phyloP scores from a whole-genome alignment of 2,888 invertebrate genomes.

The Noctua janthina region DNA sequence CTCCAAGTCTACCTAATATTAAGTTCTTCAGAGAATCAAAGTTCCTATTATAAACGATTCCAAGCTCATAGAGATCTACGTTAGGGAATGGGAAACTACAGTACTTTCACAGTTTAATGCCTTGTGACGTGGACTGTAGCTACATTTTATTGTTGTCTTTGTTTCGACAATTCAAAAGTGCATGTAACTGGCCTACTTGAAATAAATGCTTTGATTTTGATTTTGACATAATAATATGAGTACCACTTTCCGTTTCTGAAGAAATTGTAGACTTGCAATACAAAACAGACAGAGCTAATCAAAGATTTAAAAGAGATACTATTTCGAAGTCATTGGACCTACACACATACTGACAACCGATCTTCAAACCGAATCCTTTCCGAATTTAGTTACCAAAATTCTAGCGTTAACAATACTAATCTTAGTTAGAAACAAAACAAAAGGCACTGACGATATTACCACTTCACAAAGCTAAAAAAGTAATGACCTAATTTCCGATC shows the following conservation, averaged over 20 bases:
- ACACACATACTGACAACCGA: background rate
- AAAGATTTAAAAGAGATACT: background rate
- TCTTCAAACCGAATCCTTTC: too few species aligned
- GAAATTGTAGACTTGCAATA: background rate
- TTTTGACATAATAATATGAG: too few species aligned
- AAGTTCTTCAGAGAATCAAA: background rate
- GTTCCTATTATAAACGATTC: background rate
- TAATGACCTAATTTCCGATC: constrained; percentile 5
- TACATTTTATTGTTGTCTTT: too few species aligned
- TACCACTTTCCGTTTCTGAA: background rate
- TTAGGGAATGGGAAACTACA: too few species aligned
- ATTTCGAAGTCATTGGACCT: background rate
- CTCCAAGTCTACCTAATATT: background rate
- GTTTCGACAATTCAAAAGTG: too few species aligned
- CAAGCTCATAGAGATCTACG: too few species aligned
- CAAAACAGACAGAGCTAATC: background rate
- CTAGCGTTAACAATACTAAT: background rate
- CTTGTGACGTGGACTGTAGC: too few species aligned
- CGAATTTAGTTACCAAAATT: too few species aligned
- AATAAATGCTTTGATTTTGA: too few species aligned
- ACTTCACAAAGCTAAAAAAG: constrained; percentile 12
- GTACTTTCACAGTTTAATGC: too few species aligned
- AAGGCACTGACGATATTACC: background rate
- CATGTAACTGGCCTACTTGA: too few species aligned
- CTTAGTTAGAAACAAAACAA: background rate